phyloP scores from a whole-genome alignment of 2,888 invertebrate species.

The Platycheirus albimanus region DNA sequence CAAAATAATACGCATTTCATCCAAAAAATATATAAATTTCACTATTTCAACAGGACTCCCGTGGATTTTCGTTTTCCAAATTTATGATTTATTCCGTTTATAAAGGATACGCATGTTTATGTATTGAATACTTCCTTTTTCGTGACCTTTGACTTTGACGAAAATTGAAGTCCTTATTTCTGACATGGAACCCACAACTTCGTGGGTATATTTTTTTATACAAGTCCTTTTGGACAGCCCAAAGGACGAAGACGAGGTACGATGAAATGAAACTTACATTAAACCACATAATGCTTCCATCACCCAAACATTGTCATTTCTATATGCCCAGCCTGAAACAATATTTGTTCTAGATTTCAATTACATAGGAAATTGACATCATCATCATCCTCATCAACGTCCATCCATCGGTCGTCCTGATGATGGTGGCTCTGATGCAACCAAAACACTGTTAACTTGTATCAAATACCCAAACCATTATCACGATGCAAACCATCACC shows the following conservation, averaged over 20 bases:
- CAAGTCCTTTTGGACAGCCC: too few relatives aligned
- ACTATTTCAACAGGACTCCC: too few relatives aligned
- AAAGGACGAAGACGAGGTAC: too few relatives aligned
- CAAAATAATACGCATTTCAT: not conserved
- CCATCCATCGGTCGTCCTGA: slow-evolving; percentile 1
- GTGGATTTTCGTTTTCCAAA: slow-evolving; percentile 27
- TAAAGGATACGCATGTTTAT: too few relatives aligned
- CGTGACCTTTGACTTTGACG: too few relatives aligned
- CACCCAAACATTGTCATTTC: not conserved
- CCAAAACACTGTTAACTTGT: slow-evolving; percentile 24
- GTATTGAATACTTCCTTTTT: too few relatives aligned
- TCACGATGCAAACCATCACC: not conserved
- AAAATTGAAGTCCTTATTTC: too few relatives aligned
- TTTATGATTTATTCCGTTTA: too few relatives aligned
- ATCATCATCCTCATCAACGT: slow-evolving; percentile 7
- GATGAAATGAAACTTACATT: slow-evolving; percentile 1
- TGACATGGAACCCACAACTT: too few relatives aligned
- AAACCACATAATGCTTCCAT: not conserved
- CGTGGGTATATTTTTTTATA: too few relatives aligned
- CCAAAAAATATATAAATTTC: too few relatives aligned
- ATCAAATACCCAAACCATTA: slow-evolving; percentile 19
- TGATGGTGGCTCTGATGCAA: slow-evolving; percentile 17
- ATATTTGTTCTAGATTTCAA: slow-evolving; percentile 49
- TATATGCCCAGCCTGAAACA: slow-evolving; percentile 25
- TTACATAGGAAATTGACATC: slow-evolving; percentile 59